A percentile compares a stretch with the other conserved stretches of the same genome.
phyloP scores from a whole-genome alignment of 1,140 invertebrate species.

The Asbolus verrucosus region DNA sequence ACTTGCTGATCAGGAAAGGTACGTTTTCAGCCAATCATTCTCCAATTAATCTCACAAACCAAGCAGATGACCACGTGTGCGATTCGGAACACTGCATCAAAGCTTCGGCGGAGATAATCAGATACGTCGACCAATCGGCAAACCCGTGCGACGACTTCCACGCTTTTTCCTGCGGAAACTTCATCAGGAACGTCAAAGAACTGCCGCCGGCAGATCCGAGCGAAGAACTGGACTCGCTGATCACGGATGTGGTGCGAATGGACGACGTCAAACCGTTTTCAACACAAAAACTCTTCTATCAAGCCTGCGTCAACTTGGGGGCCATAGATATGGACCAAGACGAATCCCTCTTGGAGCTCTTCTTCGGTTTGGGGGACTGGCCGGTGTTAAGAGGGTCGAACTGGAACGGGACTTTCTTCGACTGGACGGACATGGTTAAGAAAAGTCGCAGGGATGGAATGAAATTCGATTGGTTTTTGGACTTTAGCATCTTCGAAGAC shows the following conservation, averaged over 20 bases:
- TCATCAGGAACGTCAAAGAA: neutral
- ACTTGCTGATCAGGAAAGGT: too few relatives aligned
- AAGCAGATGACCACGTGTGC: constrained; percentile 6
- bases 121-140: constrained; percentile 1
- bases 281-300: constrained; percentile 31
- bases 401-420: constrained; percentile 41
- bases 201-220: neutral
- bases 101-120: constrained; percentile 7
- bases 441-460: constrained; percentile 71
- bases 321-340: constrained; percentile 32
- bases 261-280: constrained; percentile 6
- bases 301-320: constrained; percentile 8
- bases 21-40: neutral
- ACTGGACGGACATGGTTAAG: constrained; percentile 66
- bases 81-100: constrained; percentile 31
- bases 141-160: constrained; percentile 28
- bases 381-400: constrained; percentile 37
- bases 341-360: constrained; percentile 66
- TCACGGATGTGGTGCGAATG: neutral
- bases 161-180: constrained; percentile 20
- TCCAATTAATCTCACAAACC: neutral
- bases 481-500: constrained; percentile 25
- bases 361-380: constrained; percentile 71
- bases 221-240: constrained; percentile 9
- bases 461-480: constrained; percentile 39